Base-by-base conservation (phyloP, 2,113 vertebrate species). In the Sturnira hondurensis region DNA sequence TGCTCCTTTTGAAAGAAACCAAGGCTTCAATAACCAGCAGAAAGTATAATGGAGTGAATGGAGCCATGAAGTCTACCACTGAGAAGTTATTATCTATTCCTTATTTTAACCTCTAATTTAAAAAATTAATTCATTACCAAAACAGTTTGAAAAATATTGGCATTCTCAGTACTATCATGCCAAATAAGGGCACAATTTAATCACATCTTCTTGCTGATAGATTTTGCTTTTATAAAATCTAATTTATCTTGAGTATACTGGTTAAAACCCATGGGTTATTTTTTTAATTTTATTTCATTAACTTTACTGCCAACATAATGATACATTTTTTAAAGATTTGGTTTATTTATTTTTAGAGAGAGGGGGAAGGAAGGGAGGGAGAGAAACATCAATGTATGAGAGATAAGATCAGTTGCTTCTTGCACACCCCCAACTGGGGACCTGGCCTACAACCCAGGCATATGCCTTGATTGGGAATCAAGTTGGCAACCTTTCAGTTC, bases 251-350 rank as follows among this genome's bases (percentile, higher is more conserved):
- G 82, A 61, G 80, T 83, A 38, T 45, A 95, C 89, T 92, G 71
- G 63, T 95, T 96, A 95, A 94, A 92, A 89, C 54, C 86, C 86
- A 71, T n/a, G 96, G 96, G 81, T 96, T 88, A 94, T 84, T 97
- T 95, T 96, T 93, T 43, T 26, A 20, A 56, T 56, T 56, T 58
- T 58, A 22, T 58, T 56, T 56, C 22, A 56, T 56, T 56, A 56
- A 56, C 20, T 58, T 58, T 58, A 58, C 26, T 58, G 56, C 56
- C 24, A 58, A 58, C 56, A 58, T 56, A 56, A 56, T 9, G 56
- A 58, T 26, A 58, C 3, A 22, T 26, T 26, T 58, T 58, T 58
- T 58, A 4, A 26, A 58, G 24, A 58, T 58, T 26, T 11, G 7
- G 26, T 58, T 56, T 22, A 56, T 56, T 58, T 58, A 58, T 26